Evolutionary conservation across 2,113 vertebrate genomes (phyloP), one percentile per base, ranked within the genome.

Genomic region (Corythornis madagascariensis): DNA sequence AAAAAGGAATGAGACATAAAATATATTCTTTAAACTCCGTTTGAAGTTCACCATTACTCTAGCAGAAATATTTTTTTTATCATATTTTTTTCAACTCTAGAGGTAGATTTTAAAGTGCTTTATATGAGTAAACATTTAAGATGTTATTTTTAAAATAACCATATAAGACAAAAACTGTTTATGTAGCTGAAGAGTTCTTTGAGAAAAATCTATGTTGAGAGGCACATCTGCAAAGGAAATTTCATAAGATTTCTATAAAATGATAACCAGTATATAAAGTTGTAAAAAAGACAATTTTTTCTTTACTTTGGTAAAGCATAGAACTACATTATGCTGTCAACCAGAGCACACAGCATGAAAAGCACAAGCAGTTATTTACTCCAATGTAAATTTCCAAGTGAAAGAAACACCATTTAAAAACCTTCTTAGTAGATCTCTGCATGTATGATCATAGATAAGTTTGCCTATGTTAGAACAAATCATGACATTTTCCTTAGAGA

Each of bases 391-490:
- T 43, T 86, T 75, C n/a, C 13, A 64, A 48, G 16, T 57, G 76
- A 72, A 3, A 70, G 35, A 48, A 75, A 21, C 6, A 24, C 1
- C 6, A 9, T 45, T 56, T 88, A 35, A 83, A 86, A 73, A 5
- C 22, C 7, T 71, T 67, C 73, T 63, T 50, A 61, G 31, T 35
- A 63, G 38, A 70, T 52, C 45, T 57, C 12, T 66, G 22, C 13
- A 60, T 0, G 0, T 33, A 42, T 3, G 38, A n/a, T 63, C 26
- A 38, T 7, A 10, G 9, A 3, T 18, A 83, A n/a, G 22, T 38
- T 16, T 85, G 16, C 1, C 6, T 64, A 2, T 16, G 5, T 35
- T 42, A 66, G 10, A 66, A 8, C 38, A 77, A 61, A 76, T n/a
- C 12, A 47, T 9, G 1, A 3, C 35, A 13, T 70, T 71, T 83